A percentile compares a stretch with the other conserved stretches of the same genome.
These are phyloP conservation scores for Vulpes vulpes DNA, from an alignment of 2,113 vertebrate genomes.

Conservation along the genomic window DNA sequence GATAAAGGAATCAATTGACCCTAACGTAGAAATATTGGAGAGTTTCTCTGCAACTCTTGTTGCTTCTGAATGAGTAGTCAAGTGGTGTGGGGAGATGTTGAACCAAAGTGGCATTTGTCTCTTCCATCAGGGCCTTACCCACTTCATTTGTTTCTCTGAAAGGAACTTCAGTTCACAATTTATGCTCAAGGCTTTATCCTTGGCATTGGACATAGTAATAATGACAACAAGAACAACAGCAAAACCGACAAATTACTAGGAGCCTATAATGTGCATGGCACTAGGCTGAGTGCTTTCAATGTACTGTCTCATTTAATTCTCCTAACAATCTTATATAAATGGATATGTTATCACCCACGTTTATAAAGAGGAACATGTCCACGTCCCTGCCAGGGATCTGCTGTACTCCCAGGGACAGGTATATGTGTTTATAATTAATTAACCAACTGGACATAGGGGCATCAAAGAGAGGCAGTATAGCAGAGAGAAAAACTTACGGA, in stretches of 20 bases:
- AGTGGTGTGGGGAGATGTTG: background rate
- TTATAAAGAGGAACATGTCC: conserved; percentile 7
- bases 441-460: background rate
- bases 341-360: background rate
- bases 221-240: background rate
- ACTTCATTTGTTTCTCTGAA: background rate
- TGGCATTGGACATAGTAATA: background rate
- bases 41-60: background rate
- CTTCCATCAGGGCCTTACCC: background rate
- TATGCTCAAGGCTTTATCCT: background rate
- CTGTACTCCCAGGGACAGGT: background rate
- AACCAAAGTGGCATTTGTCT: background rate
- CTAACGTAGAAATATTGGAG: background rate
- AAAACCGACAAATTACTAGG: background rate
- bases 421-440: background rate
- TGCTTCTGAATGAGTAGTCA: background rate
- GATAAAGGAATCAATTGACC: background rate
- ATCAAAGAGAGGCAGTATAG: background rate
- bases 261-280: background rate
- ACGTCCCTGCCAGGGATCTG: background rate
- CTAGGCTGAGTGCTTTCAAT: background rate
- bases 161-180: background rate
- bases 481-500: background rate
- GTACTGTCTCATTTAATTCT: background rate
- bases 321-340: background rate